These are phyloP conservation scores for Falcunculus frontatus DNA, from an alignment of 2,113 vertebrate genomes.

Conservation along the genomic window DNA sequence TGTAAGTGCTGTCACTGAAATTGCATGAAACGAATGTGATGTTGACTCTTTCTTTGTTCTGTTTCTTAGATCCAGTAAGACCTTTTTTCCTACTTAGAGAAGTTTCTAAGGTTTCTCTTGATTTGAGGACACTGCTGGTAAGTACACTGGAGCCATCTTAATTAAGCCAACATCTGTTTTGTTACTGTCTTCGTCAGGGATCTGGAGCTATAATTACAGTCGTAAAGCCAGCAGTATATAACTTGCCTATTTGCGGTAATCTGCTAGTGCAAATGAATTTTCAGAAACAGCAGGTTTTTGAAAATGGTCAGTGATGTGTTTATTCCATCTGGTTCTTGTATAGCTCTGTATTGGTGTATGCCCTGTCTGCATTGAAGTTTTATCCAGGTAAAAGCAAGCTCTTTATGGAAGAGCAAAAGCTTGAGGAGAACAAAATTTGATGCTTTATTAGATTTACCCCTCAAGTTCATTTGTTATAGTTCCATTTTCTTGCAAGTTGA, in stretches of 20 bases:
- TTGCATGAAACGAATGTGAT: not conserved
- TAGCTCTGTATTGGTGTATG: not conserved
- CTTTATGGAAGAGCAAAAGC: not conserved
- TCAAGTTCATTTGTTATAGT: not conserved
- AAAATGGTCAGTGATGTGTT: not conserved
- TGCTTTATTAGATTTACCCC: not conserved
- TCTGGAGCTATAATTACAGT: not conserved
- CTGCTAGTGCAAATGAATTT: not conserved
- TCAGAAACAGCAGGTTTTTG: not conserved
- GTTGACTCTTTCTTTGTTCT: not conserved
- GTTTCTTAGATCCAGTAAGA: conserved; percentile 15
- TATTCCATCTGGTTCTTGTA: not conserved
- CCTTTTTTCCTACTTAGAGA: not conserved
- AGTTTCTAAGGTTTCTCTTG: not conserved
- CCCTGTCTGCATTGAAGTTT: not conserved
- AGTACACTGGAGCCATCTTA: not conserved
- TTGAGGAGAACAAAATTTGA: not conserved
- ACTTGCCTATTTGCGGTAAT: not conserved
- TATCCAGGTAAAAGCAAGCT: not conserved
- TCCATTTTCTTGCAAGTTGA: not conserved
- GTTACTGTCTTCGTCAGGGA: not conserved
- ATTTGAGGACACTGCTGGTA: not conserved
- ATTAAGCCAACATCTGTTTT: not conserved
- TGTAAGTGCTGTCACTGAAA: not conserved
- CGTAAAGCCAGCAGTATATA: not conserved